Base-by-base conservation (phyloP, 2,888 invertebrate species). In the Pseudococcus longispinus region DNA sequence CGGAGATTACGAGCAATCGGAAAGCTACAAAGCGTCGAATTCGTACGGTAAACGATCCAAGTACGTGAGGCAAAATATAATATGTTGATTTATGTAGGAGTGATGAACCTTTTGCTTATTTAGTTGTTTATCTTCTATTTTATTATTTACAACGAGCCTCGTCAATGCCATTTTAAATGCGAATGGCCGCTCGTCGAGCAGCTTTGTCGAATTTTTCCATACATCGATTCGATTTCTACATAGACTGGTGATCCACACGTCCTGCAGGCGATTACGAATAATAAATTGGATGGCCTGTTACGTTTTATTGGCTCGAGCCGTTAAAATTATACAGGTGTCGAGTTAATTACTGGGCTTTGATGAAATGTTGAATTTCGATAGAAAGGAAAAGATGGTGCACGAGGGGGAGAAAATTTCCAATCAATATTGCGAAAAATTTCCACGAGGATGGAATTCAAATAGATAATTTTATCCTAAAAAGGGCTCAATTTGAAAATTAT, bases 1-100 rank as follows among this genome's bases (percentile, higher is more conserved):
- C 46, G 80, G 86, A 20, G 80, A 51, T 44, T 86, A 86, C 51
- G 80, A 86, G 37, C 86, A 86, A 32, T 74, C 77, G 37, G 86
- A 80, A 20, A 32, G 29, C 2, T 86, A 77, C 51, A 77, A 77
- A 46, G 18, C 77, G 11, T 46, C 80, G 18, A 77, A 77, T 51
- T 46, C 37, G 18, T 86, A 80, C 23, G 77, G 42, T 44, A 65
- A 85, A 80, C 46, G 77, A 77, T 51, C 74, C 51, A 51, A 86
- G 86, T 86, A 86, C 51, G 86, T 86, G 37, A 20, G 20, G 2
- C 13, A 2, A 60, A 37, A 37, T 37, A n/a, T n/a, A 51, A n/a
- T n/a, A 20, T 60, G 60, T 60, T 60, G 60, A 60, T 60, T 60
- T 60, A 60, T 60, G 23, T 23, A 60, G 60, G 60, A 23, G 60